Evolutionary conservation across 2,888 invertebrate genomes (phyloP), one percentile per base, ranked within the genome.

Genomic region (Thecophora atra): DNA sequence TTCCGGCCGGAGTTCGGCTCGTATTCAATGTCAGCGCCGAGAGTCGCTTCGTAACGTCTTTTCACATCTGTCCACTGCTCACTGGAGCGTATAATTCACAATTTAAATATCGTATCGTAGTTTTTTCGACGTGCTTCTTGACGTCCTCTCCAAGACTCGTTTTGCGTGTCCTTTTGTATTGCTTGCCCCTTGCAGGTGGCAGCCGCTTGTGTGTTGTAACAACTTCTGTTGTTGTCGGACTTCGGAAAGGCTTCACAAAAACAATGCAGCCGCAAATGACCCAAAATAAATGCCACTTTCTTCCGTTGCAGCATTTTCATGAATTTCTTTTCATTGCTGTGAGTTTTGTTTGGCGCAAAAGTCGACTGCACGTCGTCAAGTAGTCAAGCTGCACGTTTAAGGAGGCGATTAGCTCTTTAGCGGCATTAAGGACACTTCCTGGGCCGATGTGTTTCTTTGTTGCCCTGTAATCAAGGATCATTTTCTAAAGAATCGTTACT

Each of bases 51-150:
- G 52, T 47, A 69, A 69, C 69, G 60, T 58, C 2, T 68, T 30
- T 58, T 28, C 47, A 42, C 69, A 58, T 44, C 69, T 63, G 70
- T 51, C 52, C 42, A 54, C 56, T 52, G 65, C 51, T 30, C 63
- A 56, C 68, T 54, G 63, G 62, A 63, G 72, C 72, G 56, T 54
- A 26, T 68, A 68, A 63, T 72, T 72, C 72, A 56, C 54, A 68
- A 72, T 72, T 72, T 68, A 56, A 68, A 68, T 54, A 68, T 72
- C 47, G 56, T 44, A 37, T 63, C 60, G 24, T 21, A 47, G 19
- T 62, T 58, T 60, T 47, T 17, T 42, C 21, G 26, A 67, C 24
- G 42, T 47, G 3, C 24, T n/a, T 30, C 37, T 24, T 47, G 24
- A 24, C 64, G 64, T 44, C 44, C 47, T 64, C 30, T 42, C 26